A percentile compares a stretch with the other conserved stretches of the same genome.
These are phyloP conservation scores for Danio choprae DNA, from an alignment of 2,797 vertebrate species.

Conservation along the genomic window DNA sequence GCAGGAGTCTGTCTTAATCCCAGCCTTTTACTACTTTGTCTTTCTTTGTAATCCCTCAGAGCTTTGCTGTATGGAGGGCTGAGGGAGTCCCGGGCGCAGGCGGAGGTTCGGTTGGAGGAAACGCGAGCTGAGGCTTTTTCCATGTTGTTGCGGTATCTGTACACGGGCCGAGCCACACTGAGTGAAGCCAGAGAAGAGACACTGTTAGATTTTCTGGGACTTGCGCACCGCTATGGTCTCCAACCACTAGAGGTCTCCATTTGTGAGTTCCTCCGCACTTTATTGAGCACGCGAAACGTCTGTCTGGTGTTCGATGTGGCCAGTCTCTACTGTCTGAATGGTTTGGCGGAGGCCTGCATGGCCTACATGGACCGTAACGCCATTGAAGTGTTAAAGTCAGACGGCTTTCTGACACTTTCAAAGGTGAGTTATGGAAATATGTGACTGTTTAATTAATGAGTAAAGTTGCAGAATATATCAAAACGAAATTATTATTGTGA, in stretches of 20 bases:
- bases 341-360: constrained; percentile 90
- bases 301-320: constrained; percentile 97
- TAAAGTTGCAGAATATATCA: too few relatives aligned
- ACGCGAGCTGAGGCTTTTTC: constrained; percentile 94
- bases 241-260: constrained; percentile 95
- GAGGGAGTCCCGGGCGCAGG: constrained; percentile 94
- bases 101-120: constrained; percentile 93
- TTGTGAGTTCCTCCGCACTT: constrained; percentile 94
- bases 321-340: constrained; percentile 90
- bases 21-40: neutral
- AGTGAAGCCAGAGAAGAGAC: constrained; percentile 94
- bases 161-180: constrained; percentile 93
- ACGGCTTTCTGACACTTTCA: constrained; percentile 91
- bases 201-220: constrained; percentile 93
- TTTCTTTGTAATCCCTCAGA: constrained; percentile 68
- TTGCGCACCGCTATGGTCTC: constrained; percentile 96
- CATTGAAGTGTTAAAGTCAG: constrained; percentile 90
- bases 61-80: constrained; percentile 95
- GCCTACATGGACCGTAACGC: constrained; percentile 95
- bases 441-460: too few relatives aligned
- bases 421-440: constrained; percentile 82
- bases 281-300: constrained; percentile 93
- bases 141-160: constrained; percentile 95
- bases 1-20: neutral
- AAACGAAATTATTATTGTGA: too few relatives aligned